A percentile compares a stretch with the other conserved stretches of the same genome.
phyloP scores from a whole-genome alignment of 2,888 invertebrate species.

The Luperina testacea region DNA sequence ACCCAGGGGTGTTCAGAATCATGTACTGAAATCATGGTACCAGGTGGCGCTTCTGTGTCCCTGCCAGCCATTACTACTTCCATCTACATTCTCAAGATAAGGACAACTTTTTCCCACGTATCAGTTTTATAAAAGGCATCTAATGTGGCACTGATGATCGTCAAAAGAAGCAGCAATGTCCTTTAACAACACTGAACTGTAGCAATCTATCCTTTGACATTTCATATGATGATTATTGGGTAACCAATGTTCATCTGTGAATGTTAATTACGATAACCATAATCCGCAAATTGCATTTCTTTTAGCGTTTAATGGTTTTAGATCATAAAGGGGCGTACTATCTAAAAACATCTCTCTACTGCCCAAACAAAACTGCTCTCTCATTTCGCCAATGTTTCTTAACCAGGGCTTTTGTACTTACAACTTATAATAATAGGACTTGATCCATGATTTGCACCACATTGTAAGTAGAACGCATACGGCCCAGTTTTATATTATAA shows the following conservation, averaged over 20 bases:
- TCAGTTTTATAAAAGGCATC: background rate
- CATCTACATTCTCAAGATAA: constrained; percentile 7
- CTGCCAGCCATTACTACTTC: too few relatives aligned
- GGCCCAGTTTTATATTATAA: constrained; percentile 68
- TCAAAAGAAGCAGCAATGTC: constrained; percentile 11
- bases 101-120: constrained; percentile 21
- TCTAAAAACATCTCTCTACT: too few relatives aligned
- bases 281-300: too few relatives aligned
- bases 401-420: background rate
- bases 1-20: too few relatives aligned
- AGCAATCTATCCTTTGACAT: constrained; percentile 1
- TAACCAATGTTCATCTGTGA: background rate
- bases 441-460: constrained; percentile 55
- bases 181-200: background rate
- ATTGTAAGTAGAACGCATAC: constrained; percentile 43
- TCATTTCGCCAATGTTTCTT: too few relatives aligned
- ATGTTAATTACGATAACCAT: background rate
- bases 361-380: too few relatives aligned
- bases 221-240: background rate
- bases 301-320: background rate
- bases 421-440: background rate
- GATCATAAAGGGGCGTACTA: too few relatives aligned
- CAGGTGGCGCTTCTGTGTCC: too few relatives aligned
- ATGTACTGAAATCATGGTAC: too few relatives aligned
- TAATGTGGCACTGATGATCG: constrained; percentile 11